Evolutionary conservation across 2,888 invertebrate species (phyloP).

Genomic region (Podotricha telesiphe): DNA sequence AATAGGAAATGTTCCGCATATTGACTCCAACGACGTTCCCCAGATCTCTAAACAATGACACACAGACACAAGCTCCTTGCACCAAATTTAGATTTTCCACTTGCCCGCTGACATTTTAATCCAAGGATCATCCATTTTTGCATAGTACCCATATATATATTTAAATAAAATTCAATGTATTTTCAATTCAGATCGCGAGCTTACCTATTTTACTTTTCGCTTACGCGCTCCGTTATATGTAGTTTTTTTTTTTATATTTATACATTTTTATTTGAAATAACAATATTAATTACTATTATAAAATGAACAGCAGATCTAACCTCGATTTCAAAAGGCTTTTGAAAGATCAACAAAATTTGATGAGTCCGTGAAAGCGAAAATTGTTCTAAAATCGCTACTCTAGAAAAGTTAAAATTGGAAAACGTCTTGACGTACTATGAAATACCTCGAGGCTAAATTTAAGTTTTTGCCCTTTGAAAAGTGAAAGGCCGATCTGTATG

Average conservation of each 20-base stretch:
- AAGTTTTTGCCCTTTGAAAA: conserved; percentile 73
- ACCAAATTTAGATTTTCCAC: conserved; percentile 45
- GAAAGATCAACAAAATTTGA: conserved; percentile 69
- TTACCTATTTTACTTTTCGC: no score
- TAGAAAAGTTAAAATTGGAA: conserved; percentile 79
- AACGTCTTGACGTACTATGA: conserved; percentile 75
- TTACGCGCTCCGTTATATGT: not conserved
- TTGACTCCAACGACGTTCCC: conserved; percentile 77
- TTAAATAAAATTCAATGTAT: not conserved
- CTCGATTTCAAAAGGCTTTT: conserved; percentile 49
- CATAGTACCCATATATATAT: not conserved
- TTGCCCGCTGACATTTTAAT: conserved; percentile 30
- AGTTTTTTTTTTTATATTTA: not conserved
- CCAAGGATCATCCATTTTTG: conserved; percentile 18
- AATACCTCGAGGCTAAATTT: conserved; percentile 73
- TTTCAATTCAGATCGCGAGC: not conserved
- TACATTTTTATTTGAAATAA: not conserved
- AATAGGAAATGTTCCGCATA: conserved; percentile 84
- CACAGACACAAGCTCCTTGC: conserved; percentile 49
- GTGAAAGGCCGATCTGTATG: conserved; percentile 69
- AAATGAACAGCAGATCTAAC: conserved; percentile 27
- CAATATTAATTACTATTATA: conserved; percentile 8
- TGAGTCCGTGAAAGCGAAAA: conserved; percentile 67
- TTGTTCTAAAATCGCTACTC: conserved; percentile 73
- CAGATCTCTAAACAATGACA: conserved; percentile 82